These are phyloP conservation scores for Merops nubicus DNA, from an alignment of 2,113 vertebrate genomes.

Conservation along the genomic window DNA sequence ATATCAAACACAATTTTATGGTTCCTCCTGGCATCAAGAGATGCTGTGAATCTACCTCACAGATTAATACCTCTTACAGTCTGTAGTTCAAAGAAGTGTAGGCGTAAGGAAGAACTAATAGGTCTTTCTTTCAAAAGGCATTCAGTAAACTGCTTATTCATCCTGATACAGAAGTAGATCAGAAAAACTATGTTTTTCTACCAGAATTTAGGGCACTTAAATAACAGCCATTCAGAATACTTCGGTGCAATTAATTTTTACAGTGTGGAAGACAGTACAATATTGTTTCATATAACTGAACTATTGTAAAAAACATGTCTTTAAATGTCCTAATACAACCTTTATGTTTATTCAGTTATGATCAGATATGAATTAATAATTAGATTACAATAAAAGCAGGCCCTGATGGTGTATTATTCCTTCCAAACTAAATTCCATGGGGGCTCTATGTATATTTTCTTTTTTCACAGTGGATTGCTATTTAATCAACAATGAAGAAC, in stretches of 20 bases:
- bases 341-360: constrained; percentile 39
- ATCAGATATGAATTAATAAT: constrained; percentile 28
- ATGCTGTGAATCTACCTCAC: background rate
- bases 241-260: background rate
- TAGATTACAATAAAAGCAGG: background rate
- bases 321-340: constrained; percentile 1
- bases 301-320: background rate
- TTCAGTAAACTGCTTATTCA: constrained; percentile 43
- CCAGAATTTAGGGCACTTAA: background rate
- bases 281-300: background rate
- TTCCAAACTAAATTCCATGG: background rate
- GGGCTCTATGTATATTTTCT: background rate
- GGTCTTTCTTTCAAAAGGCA: background rate
- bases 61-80: background rate
- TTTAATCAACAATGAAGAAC: background rate
- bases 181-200: background rate
- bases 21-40: background rate
- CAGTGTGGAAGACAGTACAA: background rate
- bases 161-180: background rate
- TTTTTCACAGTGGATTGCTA: background rate
- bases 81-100: background rate
- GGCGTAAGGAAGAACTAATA: background rate
- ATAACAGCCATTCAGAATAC: background rate
- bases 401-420: background rate
- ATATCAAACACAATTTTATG: background rate